Percentiles rank a stretch among this genome's conserved stretches.
Evolutionary conservation across 2,888 invertebrate genomes (phyloP).

Genomic region (Pollenia angustigena): DNA sequence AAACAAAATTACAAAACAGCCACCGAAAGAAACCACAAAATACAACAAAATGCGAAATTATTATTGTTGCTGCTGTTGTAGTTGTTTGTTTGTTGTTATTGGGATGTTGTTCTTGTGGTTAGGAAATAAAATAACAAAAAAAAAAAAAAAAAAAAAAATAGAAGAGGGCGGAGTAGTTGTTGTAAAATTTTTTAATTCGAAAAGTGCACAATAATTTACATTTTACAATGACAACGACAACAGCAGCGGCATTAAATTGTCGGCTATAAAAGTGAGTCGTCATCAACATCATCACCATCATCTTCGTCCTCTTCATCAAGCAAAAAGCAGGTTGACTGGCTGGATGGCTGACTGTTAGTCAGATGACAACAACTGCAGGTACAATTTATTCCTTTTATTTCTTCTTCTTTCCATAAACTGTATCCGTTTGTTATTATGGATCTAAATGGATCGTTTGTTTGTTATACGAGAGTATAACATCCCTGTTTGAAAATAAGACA

Average conservation of each 20-base stretch:
- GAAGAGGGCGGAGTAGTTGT: conserved; percentile 58
- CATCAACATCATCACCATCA: conserved; percentile 28
- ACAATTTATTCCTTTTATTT: conserved; percentile 11
- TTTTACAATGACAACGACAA: conserved; percentile 67
- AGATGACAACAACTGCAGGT: conserved; percentile 41
- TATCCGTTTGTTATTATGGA: background rate
- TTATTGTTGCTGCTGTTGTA: conserved; percentile 24
- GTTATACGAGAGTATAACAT: conserved; percentile 33
- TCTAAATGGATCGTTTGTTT: conserved; percentile 50
- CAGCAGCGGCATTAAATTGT: conserved; percentile 55
- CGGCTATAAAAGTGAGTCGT: conserved; percentile 58
- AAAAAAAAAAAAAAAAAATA: too few relatives aligned
- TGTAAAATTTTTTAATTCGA: conserved; percentile 55
- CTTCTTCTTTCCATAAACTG: background rate
- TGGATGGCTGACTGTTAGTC: background rate
- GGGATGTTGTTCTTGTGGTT: conserved; percentile 54
- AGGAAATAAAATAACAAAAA: conserved; percentile 10
- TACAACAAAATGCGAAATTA: conserved; percentile 53
- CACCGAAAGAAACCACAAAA: conserved; percentile 52
- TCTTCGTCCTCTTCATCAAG: background rate
- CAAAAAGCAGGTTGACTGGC: background rate
- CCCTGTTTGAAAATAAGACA: conserved; percentile 46
- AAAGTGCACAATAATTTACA: conserved; percentile 73
- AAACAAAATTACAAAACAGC: conserved; percentile 23
- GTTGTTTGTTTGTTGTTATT: conserved; percentile 20